Base-by-base conservation (phyloP, 2,888 invertebrate species). In the Heteromurus nitidus region DNA sequence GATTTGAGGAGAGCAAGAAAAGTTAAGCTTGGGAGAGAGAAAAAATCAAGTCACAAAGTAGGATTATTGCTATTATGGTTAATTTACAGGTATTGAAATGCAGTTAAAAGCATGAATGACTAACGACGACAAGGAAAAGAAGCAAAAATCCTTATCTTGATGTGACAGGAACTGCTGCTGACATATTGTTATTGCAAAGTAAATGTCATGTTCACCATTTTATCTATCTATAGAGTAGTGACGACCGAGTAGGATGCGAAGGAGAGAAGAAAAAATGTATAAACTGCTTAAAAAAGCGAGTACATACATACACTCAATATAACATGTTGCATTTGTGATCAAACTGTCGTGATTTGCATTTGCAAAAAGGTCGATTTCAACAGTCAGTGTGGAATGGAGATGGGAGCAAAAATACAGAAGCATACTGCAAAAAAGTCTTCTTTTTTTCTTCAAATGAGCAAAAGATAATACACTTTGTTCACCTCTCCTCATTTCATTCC, bases 181-280 rank as follows among this genome's bases (percentile, higher is more conserved):
- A 79, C 79, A 79, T 79, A 79, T 79, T 79, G 79, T 79, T 79
- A 79, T 79, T 79, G 79, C 79, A 79, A 79, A 79, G 79, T 79
- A 79, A 79, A 79, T 79, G 79, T 79, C 79, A 79, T 79, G 79
- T 79, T 79, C 70, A 70, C 70, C 65, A 70, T 62, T 70, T 79
- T 79, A 79, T 79, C 79, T 79, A 55, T 79, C 64, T 64, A 64
- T 53, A 70, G 55, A 55, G 24, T 3, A n/a, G 44, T 24, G 65
- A 65, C 65, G 42, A 44, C n/a, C 24, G 22, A 44, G 20, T 42
- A 36, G 26, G 67, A 67, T 28, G 28, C 28, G 36, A 62, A 26
- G 58, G 3, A 74, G 47, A 67, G 47, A 58, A 67, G 58, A 47
- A 16, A 47, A 47, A 36, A 36, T 36, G 7, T 36, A 36, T 36